phyloP scores from a whole-genome alignment of 2,888 invertebrate genomes.

The Spilarctia lutea region DNA sequence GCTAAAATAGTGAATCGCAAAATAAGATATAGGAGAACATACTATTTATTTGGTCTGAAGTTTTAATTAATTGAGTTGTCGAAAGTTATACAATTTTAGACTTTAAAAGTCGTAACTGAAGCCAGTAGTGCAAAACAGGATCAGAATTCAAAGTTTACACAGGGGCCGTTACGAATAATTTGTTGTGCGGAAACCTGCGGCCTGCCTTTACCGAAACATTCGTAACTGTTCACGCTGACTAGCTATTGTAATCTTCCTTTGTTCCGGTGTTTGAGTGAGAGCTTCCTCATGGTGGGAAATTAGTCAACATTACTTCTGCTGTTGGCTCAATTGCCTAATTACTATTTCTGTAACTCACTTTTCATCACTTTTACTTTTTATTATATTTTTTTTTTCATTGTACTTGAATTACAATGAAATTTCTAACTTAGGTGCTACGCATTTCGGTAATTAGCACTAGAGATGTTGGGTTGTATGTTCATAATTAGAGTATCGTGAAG shows the following conservation, averaged over 20 bases:
- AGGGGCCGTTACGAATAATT: conserved; percentile 36
- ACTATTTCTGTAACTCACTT: conserved; percentile 43
- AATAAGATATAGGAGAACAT: background rate
- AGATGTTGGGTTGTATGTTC: background rate
- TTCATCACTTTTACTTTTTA: conserved; percentile 27
- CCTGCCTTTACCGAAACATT: conserved; percentile 36
- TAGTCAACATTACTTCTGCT: conserved; percentile 47
- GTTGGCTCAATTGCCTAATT: conserved; percentile 51
- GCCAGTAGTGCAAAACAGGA: conserved; percentile 40
- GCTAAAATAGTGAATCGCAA: background rate
- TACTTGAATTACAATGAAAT: background rate
- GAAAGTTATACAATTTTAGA: conserved; percentile 10
- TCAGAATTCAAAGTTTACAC: conserved; percentile 45
- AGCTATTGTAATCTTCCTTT: conserved; percentile 51
- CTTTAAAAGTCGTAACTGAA: background rate
- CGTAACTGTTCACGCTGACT: conserved; percentile 37
- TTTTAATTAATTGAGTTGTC: conserved; percentile 10
- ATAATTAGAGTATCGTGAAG: conserved; percentile 10
- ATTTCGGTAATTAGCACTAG: background rate
- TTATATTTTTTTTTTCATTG: background rate
- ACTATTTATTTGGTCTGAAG: background rate
- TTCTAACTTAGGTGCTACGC: background rate
- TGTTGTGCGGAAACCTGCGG: conserved; percentile 25
- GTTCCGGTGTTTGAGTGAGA: conserved; percentile 46
- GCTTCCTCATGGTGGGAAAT: conserved; percentile 51